These are phyloP conservation scores for Sinotaia quadrata DNA, from an alignment of 2,888 invertebrate genomes.

Conservation along the genomic window DNA sequence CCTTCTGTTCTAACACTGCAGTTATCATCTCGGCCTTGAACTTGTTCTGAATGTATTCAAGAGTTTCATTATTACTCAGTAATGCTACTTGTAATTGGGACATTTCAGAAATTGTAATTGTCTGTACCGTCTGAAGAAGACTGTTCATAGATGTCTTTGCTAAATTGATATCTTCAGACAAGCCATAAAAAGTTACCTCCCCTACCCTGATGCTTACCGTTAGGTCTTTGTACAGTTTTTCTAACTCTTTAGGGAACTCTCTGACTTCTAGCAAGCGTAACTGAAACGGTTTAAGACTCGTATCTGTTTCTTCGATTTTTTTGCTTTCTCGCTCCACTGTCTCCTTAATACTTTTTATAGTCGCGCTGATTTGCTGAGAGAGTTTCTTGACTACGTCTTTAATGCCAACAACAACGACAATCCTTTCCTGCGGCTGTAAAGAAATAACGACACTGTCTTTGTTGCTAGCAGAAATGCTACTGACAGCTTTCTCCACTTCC, in stretches of 20 bases:
- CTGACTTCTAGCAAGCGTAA: slow-evolving; percentile 19
- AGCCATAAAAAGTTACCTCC: slow-evolving; percentile 22
- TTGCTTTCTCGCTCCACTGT: slow-evolving; percentile 17
- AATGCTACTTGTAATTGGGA: slow-evolving; percentile 2
- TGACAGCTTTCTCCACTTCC: slow-evolving; percentile 18
- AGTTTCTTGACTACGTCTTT: slow-evolving; percentile 4
- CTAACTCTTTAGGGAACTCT: slow-evolving; percentile 9
- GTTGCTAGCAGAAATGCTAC: background rate
- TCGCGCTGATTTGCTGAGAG: background rate
- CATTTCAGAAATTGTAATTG: slow-evolving; percentile 4
- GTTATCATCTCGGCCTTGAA: slow-evolving; percentile 10
- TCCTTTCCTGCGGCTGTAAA: slow-evolving; percentile 4
- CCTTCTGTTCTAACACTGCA: slow-evolving; percentile 21
- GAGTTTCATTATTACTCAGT: slow-evolving; percentile 12
- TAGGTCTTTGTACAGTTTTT: slow-evolving; percentile 13
- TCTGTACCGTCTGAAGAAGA: background rate
- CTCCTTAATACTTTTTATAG: background rate
- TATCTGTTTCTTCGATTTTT: slow-evolving; percentile 22
- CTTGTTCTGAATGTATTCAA: slow-evolving; percentile 16
- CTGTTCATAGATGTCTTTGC: slow-evolving; percentile 27
- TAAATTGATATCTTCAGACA: slow-evolving; percentile 12
- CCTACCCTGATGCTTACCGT: slow-evolving; percentile 8
- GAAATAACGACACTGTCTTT: slow-evolving; percentile 8
- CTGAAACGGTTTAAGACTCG: slow-evolving; percentile 2
- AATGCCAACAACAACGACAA: slow-evolving; percentile 20